Evolutionary conservation across 2,888 invertebrate species (phyloP), one percentile per base, ranked within the genome.

Genomic region (Catocala sponsa): DNA sequence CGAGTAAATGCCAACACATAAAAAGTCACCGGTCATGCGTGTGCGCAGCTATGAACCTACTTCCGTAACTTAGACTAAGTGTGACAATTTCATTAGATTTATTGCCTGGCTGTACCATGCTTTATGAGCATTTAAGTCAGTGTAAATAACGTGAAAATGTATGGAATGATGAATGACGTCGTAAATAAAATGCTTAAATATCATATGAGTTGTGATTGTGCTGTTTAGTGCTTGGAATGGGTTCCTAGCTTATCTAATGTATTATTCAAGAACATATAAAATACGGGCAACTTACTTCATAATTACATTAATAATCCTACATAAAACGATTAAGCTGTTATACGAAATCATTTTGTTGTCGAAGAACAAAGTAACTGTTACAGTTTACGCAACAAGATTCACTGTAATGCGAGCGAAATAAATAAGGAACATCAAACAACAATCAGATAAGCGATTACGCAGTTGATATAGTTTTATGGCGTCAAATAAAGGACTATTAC

Each of bases 1-100:
- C 91, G 79, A 75, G 79, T 86, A 94, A 94, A 94, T 93, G 93
- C 89, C 94, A 92, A 79, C 80, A 67, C 74, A 68, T 79, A 87
- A 89, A 89, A 89, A 88, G 85, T 85, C 84, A 87, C 80, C 82
- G 85, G 83, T 84, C 84, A 84, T 81, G 78, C 79, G 76, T 73
- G 72, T 72, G 77, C 58, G 60, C 67, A 50, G 41, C 56, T 54
- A 67, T 54, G 62, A 57, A 72, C 66, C 64, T 64, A 70, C 74
- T 82, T 83, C 83, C 84, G 78, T 64, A 70, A 66, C 58, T 61
- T 55, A 12, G 52, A 60, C 48, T 35, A n/a, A 46, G 50, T 63
- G 56, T 49, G 54, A 58, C 58, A 65, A 60, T 62, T 55, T 38
- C 35, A 42, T 48, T 64, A 64, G 64, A 74, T 72, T 69, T 74